Evolutionary conservation across 2,888 invertebrate genomes (phyloP).

Genomic region (Sceliomorpha sp.): DNA sequence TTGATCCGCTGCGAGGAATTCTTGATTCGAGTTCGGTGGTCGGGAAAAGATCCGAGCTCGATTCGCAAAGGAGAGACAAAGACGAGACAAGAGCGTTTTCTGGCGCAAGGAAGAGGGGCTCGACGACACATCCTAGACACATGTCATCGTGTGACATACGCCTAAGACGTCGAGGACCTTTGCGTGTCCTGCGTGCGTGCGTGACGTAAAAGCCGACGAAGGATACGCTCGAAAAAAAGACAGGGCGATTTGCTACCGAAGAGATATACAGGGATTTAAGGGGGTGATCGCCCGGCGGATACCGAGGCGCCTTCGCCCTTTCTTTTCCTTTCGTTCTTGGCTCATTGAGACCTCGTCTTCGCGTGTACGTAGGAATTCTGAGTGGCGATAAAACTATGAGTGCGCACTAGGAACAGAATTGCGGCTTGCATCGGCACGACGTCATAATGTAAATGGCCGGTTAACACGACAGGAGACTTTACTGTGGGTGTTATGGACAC

Average conservation of each 20-base stretch:
- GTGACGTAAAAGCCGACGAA: too few relatives aligned
- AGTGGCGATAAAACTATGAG: slow-evolving; percentile 42
- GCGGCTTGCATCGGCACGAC: slow-evolving; percentile 31
- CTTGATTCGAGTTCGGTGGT: slow-evolving; percentile 57
- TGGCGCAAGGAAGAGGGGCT: slow-evolving; percentile 5
- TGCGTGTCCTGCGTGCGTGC: too few relatives aligned
- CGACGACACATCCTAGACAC: slow-evolving; percentile 22
- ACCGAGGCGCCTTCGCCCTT: slow-evolving; percentile 14
- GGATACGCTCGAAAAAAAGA: too few relatives aligned
- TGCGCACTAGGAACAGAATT: slow-evolving; percentile 37
- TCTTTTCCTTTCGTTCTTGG: slow-evolving; percentile 12
- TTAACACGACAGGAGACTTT: slow-evolving; percentile 42
- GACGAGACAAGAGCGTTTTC: slow-evolving; percentile 33
- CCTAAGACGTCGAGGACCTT: slow-evolving; percentile 12
- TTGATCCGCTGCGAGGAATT: slow-evolving; percentile 60
- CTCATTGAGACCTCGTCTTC: slow-evolving; percentile 12
- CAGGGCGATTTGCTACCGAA: slow-evolving; percentile 18
- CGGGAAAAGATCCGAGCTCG: too few relatives aligned
- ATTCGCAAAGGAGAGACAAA: too few relatives aligned
- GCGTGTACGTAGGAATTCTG: slow-evolving; percentile 21
- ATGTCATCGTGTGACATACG: slow-evolving; percentile 32
- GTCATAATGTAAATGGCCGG: slow-evolving; percentile 29
- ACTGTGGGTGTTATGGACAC: slow-evolving; percentile 26
- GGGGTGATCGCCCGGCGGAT: slow-evolving; percentile 29
- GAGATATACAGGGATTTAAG: slow-evolving; percentile 23